Evolutionary conservation across 37 sponge, comb jelly and placozoan species (phyloP), one percentile per base, ranked within the genome.

Genomic region (Eunapius fragilis): DNA sequence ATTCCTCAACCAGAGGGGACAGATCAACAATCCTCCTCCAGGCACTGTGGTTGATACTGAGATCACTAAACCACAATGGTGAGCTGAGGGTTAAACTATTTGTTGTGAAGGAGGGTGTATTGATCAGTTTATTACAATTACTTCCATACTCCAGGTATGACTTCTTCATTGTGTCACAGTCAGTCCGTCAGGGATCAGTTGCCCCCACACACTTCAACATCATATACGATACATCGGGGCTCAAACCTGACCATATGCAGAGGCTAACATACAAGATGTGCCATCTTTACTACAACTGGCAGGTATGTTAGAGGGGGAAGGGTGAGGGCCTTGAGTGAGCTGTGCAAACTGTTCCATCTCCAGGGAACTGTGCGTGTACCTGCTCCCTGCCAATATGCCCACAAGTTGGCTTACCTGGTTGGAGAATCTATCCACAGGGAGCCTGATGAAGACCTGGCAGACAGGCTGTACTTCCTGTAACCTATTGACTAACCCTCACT

Each of bases 231-330:
- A 84, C 88, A 12, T 80, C 91, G 9, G 90, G 90, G 5, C 89
- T 98, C 23, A 91, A 82, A 22, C 97, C 99, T 23, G 97, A 98
- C 87, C 95, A 98, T 92, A 89, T 98, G 72, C 99, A 98, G 89
- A 45, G 95, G 5, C 89, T 97, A 69, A 95, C 97, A 37, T 98
- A 98, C 92, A 98, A 98, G 74, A 85, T 98, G 68, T 94, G 93
- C 70, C 97, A 96, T 37, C 81, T 96, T 68, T 98, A 98, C 83
- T 98, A 95, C 92, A 98, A 98, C 94, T 98, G 99, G 99, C 94
- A 96, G 6, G 95, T 97, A 69, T 91, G 93, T 35, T 34, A 23
- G 7, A 4, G 70, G 32, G 35, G 32, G 32, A 5, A 9, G 7
- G 58, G 58, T 12, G 58, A 58, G 58, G 58, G 17, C n/a, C n/a